Evolutionary conservation across 2,888 invertebrate genomes (phyloP).

Genomic region (Tricholauxania praeusta): DNA sequence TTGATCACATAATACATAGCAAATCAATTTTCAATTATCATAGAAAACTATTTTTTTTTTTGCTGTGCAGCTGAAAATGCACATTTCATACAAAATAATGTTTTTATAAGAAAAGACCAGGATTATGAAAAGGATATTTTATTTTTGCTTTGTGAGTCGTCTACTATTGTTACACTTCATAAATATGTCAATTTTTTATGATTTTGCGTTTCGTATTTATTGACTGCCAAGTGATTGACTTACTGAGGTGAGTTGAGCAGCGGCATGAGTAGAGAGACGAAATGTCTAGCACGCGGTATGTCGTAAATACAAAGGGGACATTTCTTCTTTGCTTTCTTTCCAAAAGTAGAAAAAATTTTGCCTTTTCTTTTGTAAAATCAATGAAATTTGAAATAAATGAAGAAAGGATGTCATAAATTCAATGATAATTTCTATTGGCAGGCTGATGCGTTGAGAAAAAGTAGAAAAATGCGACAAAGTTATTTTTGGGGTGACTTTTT

Average conservation of each 20-base stretch:
- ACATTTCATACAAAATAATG: background rate
- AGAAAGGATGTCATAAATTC: conserved; percentile 19
- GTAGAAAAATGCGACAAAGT: too few relatives aligned
- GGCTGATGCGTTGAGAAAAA: background rate
- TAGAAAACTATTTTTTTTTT: background rate
- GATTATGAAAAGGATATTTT: background rate
- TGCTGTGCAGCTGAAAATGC: conserved; percentile 22
- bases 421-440: conserved; percentile 15
- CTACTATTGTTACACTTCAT: conserved; percentile 58
- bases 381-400: conserved; percentile 2
- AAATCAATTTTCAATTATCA: conserved; percentile 28
- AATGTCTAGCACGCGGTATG: conserved; percentile 1
- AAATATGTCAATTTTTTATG: conserved; percentile 59
- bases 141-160: conserved; percentile 1
- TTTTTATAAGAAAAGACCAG: too few relatives aligned
- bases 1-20: background rate
- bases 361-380: background rate
- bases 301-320: background rate
- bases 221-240: conserved; percentile 41
- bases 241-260: conserved; percentile 5
- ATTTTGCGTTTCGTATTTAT: conserved; percentile 38
- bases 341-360: background rate
- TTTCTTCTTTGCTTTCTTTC: background rate
- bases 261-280: too few relatives aligned
- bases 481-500: conserved; percentile 13